Conservation (phyloP, 2,888 invertebrate genomes). For the Athalia rosae region DNA sequence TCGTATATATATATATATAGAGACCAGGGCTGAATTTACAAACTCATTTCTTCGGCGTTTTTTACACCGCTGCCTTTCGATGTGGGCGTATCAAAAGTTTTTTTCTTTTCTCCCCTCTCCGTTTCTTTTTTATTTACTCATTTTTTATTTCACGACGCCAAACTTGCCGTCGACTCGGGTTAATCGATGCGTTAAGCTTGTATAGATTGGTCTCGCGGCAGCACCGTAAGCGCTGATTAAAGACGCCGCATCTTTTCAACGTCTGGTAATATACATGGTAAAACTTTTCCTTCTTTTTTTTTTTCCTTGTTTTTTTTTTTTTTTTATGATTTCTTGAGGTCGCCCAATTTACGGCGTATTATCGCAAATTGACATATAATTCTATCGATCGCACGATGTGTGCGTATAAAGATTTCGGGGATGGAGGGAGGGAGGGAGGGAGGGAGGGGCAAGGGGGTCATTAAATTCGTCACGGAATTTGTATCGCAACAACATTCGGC, state of each 20-base stretch:
- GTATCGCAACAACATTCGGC: background rate
- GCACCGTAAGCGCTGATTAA: constrained; percentile 38
- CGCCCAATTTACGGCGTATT: constrained; percentile 24
- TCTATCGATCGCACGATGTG: constrained; percentile 16
- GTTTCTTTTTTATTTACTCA: constrained; percentile 12
- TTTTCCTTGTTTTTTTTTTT: background rate
- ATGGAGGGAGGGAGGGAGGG: no score
- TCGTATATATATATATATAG: no score
- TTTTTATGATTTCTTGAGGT: constrained; percentile 14
- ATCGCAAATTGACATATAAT: constrained; percentile 33
- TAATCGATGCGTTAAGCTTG: constrained; percentile 37
- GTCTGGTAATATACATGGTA: constrained; percentile 6
- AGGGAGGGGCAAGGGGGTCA: background rate
- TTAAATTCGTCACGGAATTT: constrained; percentile 22
- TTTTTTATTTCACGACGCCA: constrained; percentile 20
- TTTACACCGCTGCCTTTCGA: no score
- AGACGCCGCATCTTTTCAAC: constrained; percentile 35
- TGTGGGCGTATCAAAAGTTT: no score
- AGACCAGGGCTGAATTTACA: no score
- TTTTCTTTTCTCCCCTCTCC: no score
- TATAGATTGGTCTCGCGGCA: constrained; percentile 21
- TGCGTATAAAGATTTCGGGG: background rate
- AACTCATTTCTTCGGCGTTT: no score
- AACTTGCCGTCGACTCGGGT: constrained; percentile 8
- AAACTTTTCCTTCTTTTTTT: background rate